Conservation (phyloP, 2,113 vertebrate species). For the Silurus meridionalis region DNA sequence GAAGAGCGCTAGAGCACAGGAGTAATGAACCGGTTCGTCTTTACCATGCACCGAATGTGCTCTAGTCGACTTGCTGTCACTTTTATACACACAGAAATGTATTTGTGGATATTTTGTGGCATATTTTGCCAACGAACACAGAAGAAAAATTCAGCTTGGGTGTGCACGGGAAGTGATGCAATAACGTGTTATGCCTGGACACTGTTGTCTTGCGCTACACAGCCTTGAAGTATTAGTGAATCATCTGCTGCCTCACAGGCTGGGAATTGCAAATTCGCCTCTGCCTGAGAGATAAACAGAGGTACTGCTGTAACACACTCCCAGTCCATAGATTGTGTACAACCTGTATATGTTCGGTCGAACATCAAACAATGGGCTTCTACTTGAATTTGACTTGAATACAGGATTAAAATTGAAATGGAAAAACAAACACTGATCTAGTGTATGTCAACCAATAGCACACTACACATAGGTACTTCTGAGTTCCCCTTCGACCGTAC, state of each 20-base stretch:
- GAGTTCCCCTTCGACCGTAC: background rate
- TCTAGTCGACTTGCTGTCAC: background rate
- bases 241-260: background rate
- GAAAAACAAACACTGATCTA: background rate
- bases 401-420: background rate
- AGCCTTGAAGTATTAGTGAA: conserved; percentile 30
- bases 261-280: background rate
- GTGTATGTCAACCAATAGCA: background rate
- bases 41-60: background rate
- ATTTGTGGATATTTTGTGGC: conserved; percentile 18
- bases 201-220: background rate
- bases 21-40: conserved; percentile 6
- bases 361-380: background rate
- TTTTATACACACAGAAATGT: background rate
- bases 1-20: conserved; percentile 7
- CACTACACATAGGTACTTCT: background rate
- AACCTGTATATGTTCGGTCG: background rate
- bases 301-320: background rate
- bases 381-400: background rate
- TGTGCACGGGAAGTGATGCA: conserved; percentile 31
- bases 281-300: background rate
- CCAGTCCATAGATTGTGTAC: background rate
- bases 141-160: background rate
- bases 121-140: background rate
- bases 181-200: conserved; percentile 15